Percentiles rank a stretch among this genome's conserved stretches.
These are phyloP conservation scores for Drosophila peninsularis DNA, from an alignment of 2,888 invertebrate species.

Conservation along the genomic window DNA sequence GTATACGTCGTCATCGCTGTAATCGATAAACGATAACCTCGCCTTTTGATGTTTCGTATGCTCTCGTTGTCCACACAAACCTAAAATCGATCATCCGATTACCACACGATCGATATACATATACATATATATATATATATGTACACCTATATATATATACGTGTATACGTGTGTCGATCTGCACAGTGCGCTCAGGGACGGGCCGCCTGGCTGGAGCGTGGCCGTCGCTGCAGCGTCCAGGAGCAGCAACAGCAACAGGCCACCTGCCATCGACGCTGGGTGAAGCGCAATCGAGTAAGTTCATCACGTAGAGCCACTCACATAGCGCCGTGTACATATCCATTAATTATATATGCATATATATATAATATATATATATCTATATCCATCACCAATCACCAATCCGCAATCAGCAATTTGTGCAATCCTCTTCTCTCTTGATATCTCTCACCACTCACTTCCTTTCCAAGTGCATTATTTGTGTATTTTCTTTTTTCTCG, in stretches of 20 bases:
- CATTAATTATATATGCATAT: conserved; percentile 1
- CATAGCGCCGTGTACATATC: conserved; percentile 36
- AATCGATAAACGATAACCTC: conserved; percentile 42
- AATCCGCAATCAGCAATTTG: conserved; percentile 12
- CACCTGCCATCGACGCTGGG: conserved; percentile 90
- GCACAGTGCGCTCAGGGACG: conserved; percentile 92
- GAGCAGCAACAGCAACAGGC: conserved; percentile 88
- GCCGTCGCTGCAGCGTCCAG: conserved; percentile 88
- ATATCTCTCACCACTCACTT: neutral
- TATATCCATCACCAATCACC: conserved; percentile 1
- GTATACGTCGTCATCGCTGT: conserved; percentile 61
- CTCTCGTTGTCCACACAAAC: conserved; percentile 54
- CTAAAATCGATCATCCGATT: conserved; percentile 30
- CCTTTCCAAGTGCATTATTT: conserved; percentile 21
- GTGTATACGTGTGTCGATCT: neutral
- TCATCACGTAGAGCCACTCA: conserved; percentile 47
- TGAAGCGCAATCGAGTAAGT: conserved; percentile 93
- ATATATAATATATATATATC: conserved; percentile 6
- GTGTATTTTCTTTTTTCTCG: conserved; percentile 12
- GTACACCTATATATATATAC: neutral
- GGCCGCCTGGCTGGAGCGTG: conserved; percentile 92
- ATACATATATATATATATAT: neutral
- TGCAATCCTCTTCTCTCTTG: conserved; percentile 7
- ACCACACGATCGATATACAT: conserved; percentile 7
- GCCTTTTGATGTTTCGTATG: conserved; percentile 54